phyloP scores from a whole-genome alignment of 2,113 vertebrate species.

The Leptobrachium ailaonicum region DNA sequence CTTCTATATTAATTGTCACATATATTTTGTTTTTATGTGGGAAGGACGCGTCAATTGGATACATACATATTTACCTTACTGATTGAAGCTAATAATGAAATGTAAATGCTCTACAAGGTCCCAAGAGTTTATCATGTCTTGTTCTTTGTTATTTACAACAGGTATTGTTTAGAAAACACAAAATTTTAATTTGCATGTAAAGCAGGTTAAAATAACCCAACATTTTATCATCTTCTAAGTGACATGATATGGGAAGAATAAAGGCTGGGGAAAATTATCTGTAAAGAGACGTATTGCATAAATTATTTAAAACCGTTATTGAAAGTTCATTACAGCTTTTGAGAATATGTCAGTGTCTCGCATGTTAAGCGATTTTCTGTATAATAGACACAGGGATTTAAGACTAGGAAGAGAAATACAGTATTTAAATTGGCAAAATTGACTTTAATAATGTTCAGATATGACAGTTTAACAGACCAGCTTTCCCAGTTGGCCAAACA shows the following conservation, averaged over 20 bases:
- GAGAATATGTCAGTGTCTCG: constrained; percentile 34
- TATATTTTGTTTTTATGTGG: too few relatives aligned
- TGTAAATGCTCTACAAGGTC: too few relatives aligned
- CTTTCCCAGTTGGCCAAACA: constrained; percentile 14
- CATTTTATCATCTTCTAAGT: too few relatives aligned
- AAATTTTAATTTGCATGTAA: too few relatives aligned
- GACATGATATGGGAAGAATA: background rate
- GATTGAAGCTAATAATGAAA: too few relatives aligned
- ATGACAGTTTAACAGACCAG: constrained; percentile 29
- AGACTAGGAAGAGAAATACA: constrained; percentile 25
- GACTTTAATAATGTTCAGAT: constrained; percentile 28
- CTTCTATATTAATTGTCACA: too few relatives aligned
- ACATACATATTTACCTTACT: too few relatives aligned
- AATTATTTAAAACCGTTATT: constrained; percentile 8
- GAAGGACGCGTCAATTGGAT: too few relatives aligned
- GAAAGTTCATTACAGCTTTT: constrained; percentile 22
- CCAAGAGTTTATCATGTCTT: too few relatives aligned
- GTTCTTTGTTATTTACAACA: background rate
- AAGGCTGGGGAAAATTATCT: constrained; percentile 1
- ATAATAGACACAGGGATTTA: constrained; percentile 31
- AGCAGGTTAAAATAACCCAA: too few relatives aligned
- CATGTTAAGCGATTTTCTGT: constrained; percentile 22
- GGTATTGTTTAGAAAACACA: too few relatives aligned
- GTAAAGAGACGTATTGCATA: constrained; percentile 9
- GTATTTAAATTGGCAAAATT: constrained; percentile 32